A percentile compares a stretch with the other conserved stretches of the same genome.
Evolutionary conservation across 37 sponge, comb jelly and placozoan genomes (phyloP).

Genomic region (Bolinopsis microptera): DNA sequence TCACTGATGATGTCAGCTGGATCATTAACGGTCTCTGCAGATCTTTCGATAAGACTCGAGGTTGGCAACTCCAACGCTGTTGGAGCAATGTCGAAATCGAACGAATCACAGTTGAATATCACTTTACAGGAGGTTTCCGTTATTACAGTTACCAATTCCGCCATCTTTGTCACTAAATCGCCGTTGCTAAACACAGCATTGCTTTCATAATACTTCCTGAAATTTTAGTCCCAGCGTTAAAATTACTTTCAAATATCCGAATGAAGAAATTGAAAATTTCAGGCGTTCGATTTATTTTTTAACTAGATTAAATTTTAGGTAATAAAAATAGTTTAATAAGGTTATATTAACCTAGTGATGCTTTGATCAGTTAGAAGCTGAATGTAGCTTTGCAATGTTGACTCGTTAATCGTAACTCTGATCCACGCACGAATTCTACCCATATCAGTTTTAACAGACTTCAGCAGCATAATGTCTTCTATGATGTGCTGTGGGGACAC

Average conservation of each 20-base stretch:
- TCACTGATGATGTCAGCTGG: neutral
- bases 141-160: neutral
- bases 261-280: too few species aligned
- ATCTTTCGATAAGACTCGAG: neutral
- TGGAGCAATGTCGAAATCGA: conserved; percentile 29
- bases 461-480: conserved; percentile 67
- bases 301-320: too few species aligned
- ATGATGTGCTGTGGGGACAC: conserved; percentile 13
- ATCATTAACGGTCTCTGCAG: neutral
- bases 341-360: neutral
- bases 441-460: conserved; percentile 79
- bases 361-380: conserved; percentile 74
- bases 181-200: neutral
- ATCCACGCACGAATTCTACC: conserved; percentile 87
- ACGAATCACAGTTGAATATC: conserved; percentile 53
- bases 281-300: too few species aligned
- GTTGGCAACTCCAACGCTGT: neutral
- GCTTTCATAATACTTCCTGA: conserved; percentile 64
- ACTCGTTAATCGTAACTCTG: conserved; percentile 86
- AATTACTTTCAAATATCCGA: too few species aligned
- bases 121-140: conserved; percentile 17
- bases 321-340: too few species aligned
- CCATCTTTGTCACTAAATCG: neutral
- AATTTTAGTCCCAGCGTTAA: too few species aligned
- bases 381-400: conserved; percentile 91